A percentile compares a stretch with the other conserved stretches of the same genome.
Evolutionary conservation across 2,113 vertebrate species (phyloP).

Genomic region (Jaculus jaculus): DNA sequence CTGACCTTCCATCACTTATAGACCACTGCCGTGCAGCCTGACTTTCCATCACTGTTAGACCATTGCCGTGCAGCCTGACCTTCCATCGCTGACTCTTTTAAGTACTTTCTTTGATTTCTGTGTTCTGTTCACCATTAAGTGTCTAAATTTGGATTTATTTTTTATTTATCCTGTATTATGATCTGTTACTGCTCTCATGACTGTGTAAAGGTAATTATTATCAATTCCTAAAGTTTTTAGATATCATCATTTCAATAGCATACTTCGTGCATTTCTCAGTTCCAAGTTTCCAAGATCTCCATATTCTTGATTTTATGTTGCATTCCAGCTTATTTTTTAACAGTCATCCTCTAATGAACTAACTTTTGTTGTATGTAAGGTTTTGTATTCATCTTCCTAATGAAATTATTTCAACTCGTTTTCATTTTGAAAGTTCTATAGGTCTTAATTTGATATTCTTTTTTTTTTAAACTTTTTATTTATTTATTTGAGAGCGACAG

Average conservation of each 20-base stretch:
- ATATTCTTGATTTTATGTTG: background rate
- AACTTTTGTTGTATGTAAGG: background rate
- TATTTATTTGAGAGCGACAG: too few relatives aligned
- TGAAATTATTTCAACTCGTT: conserved; percentile 13
- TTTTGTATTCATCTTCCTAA: background rate
- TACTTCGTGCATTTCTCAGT: background rate
- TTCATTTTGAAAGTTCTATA: background rate
- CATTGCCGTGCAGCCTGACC: background rate
- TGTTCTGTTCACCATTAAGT: background rate
- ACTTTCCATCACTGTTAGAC: background rate
- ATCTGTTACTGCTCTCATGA: background rate
- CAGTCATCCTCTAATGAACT: background rate
- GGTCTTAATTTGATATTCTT: background rate
- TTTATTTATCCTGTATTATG: background rate
- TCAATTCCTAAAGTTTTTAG: background rate
- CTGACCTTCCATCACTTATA: background rate
- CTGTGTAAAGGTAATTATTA: background rate
- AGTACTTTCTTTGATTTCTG: background rate
- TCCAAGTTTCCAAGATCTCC: background rate
- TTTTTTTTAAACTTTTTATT: too few relatives aligned
- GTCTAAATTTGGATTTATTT: background rate
- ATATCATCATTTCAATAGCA: background rate
- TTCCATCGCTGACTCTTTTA: background rate
- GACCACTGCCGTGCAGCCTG: background rate
- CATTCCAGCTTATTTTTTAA: background rate